phyloP scores from a whole-genome alignment of 1,140 invertebrate species.

The Pinna nobilis region DNA sequence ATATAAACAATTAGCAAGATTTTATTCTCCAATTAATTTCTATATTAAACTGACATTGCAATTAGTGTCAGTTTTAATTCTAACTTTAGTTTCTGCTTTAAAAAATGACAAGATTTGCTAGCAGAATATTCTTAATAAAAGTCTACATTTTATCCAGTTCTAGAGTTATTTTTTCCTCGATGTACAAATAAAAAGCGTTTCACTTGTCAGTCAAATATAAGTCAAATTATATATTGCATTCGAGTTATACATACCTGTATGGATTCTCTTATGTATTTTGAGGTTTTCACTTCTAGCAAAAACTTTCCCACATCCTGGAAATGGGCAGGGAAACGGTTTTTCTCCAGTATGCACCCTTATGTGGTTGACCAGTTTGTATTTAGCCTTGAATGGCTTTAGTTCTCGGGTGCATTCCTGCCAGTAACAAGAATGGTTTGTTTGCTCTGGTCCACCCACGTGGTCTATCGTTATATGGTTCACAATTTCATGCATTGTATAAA shows the following conservation, averaged over 20 bases:
- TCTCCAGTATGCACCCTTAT: conserved; percentile 99
- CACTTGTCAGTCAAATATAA: no score
- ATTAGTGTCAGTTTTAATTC: no score
- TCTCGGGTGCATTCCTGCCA: conserved; percentile 86
- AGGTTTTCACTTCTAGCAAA: conserved; percentile 98
- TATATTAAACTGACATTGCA: no score
- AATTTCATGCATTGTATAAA: conserved; percentile 95
- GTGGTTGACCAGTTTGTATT: conserved; percentile 99
- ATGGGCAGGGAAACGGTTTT: conserved; percentile 98
- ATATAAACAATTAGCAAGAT: no score
- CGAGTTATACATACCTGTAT: conserved; percentile 80
- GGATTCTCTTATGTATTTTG: conserved; percentile 97
- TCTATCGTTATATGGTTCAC: conserved; percentile 98
- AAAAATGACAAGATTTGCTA: neutral
- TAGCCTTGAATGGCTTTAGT: conserved; percentile 98
- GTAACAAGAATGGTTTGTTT: conserved; percentile 95
- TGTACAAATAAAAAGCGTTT: neutral
- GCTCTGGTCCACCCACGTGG: conserved; percentile 90
- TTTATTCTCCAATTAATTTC: no score
- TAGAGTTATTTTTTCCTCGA: neutral
- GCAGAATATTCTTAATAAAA: neutral
- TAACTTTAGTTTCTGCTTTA: no score
- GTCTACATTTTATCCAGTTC: neutral
- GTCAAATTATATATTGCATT: no score
- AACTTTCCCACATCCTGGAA: conserved; percentile 97